phyloP scores from a whole-genome alignment of 2,888 invertebrate genomes.

The Drosophila bunnanda region DNA sequence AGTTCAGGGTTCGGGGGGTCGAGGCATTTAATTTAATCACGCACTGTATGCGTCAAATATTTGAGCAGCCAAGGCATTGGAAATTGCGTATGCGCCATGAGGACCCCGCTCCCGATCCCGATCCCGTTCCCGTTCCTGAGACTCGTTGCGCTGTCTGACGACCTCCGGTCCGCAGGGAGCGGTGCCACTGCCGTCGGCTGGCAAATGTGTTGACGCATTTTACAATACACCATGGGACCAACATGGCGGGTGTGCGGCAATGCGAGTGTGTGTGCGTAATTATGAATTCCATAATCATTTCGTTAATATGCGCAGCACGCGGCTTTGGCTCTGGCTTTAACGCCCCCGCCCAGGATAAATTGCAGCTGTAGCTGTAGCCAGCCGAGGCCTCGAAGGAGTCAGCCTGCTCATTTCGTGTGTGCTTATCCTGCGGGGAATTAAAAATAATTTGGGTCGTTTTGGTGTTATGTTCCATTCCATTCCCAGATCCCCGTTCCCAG shows the following conservation, averaged over 20 bases:
- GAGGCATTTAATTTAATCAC: slow-evolving; percentile 20
- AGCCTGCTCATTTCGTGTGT: slow-evolving; percentile 56
- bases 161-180: slow-evolving; percentile 23
- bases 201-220: slow-evolving; percentile 77
- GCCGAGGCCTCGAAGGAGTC: slow-evolving; percentile 22
- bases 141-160: slow-evolving; percentile 35
- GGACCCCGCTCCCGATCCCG: slow-evolving; percentile 41
- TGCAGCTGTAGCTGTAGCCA: slow-evolving; percentile 49
- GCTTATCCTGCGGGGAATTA: slow-evolving; percentile 76
- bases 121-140: too few relatives aligned
- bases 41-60: slow-evolving; percentile 72
- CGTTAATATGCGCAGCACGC: slow-evolving; percentile 80
- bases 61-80: slow-evolving; percentile 63
- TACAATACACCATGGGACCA: slow-evolving; percentile 75
- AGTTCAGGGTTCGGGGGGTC: background rate
- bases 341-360: slow-evolving; percentile 65
- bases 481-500: background rate
- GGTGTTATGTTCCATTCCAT: slow-evolving; percentile 34
- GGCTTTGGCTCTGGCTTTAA: slow-evolving; percentile 56
- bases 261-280: slow-evolving; percentile 59
- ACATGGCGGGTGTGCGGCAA: slow-evolving; percentile 27
- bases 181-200: slow-evolving; percentile 50
- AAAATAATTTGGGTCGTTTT: slow-evolving; percentile 79
- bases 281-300: slow-evolving; percentile 81
- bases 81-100: slow-evolving; percentile 75